A percentile compares a stretch with the other conserved stretches of the same genome.
Conservation (phyloP, 1,140 invertebrate species). For the Papilio helenus region DNA sequence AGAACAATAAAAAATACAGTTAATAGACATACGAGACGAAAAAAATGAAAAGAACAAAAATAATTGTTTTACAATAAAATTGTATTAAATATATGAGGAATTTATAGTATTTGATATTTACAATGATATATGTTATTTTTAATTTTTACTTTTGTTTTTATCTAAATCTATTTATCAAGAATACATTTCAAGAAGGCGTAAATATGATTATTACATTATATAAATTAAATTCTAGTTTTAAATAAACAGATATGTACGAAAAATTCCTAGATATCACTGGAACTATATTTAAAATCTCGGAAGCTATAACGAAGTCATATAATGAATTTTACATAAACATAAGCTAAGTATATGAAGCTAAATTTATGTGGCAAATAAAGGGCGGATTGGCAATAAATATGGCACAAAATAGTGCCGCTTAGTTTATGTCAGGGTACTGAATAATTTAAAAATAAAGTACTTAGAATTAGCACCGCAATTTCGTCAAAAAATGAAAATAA, state of each 20-base stretch:
- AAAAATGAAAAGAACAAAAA: not conserved
- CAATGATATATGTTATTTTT: not conserved
- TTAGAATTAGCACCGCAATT: conserved; percentile 40
- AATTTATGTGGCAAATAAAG: conserved; percentile 54
- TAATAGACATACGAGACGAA: not conserved
- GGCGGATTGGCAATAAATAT: conserved; percentile 56
- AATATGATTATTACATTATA: conserved; percentile 2
- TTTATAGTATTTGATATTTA: not conserved
- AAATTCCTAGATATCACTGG: conserved; percentile 27
- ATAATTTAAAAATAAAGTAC: not conserved
- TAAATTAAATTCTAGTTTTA: conserved; percentile 19
- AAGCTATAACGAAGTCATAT: conserved; percentile 22
- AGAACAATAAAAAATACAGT: not conserved
- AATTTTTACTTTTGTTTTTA: not conserved
- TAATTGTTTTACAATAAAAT: not conserved
- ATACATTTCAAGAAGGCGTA: not conserved
- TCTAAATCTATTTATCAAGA: not conserved
- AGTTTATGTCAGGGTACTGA: conserved; percentile 40
- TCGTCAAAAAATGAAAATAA: not conserved
- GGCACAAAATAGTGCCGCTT: conserved; percentile 53
- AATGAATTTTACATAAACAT: conserved; percentile 24
- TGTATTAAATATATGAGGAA: not conserved
- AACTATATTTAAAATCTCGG: conserved; percentile 29
- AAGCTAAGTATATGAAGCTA: not conserved
- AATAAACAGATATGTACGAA: conserved; percentile 9